A percentile compares a stretch with the other conserved stretches of the same genome.
Evolutionary conservation across 2,888 invertebrate genomes (phyloP).

Genomic region (Micropterix aruncella): DNA sequence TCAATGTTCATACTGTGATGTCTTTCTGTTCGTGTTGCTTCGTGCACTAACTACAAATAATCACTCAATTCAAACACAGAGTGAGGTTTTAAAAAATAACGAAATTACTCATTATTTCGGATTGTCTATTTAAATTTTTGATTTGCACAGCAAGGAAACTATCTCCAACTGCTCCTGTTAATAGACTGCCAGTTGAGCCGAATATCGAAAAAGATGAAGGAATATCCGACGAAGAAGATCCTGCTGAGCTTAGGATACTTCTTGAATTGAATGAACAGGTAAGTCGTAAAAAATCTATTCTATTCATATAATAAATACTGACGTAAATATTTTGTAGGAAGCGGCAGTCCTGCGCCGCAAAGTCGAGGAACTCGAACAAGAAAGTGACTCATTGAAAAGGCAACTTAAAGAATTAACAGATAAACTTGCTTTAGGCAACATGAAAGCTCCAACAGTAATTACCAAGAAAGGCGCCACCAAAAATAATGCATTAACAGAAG

Average conservation of each 20-base stretch:
- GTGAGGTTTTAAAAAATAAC: too few species aligned
- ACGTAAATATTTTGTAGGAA: constrained; percentile 37
- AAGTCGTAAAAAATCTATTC: constrained; percentile 10
- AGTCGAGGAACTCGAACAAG: constrained; percentile 70
- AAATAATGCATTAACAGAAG: constrained; percentile 41
- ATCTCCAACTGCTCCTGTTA: constrained; percentile 51
- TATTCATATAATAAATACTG: too few species aligned
- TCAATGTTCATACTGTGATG: constrained; percentile 13
- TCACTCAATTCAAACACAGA: too few species aligned
- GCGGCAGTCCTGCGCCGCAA: constrained; percentile 69
- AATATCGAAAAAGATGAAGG: constrained; percentile 57
- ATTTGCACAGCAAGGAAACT: constrained; percentile 46
- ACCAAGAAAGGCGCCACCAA: constrained; percentile 24
- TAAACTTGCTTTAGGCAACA: constrained; percentile 39
- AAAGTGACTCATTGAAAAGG: constrained; percentile 57
- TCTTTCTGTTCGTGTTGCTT: not conserved
- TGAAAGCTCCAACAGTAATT: constrained; percentile 20
- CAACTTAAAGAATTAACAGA: constrained; percentile 67
- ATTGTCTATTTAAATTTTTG: too few species aligned
- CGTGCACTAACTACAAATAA: not conserved
- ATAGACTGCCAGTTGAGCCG: constrained; percentile 48
- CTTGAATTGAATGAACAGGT: constrained; percentile 80
- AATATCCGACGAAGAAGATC: constrained; percentile 66
- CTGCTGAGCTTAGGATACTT: constrained; percentile 69
- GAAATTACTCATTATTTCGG: too few species aligned